These are phyloP conservation scores for Chelon labrosus DNA, from an alignment of 2,797 vertebrate genomes.

Conservation along the genomic window DNA sequence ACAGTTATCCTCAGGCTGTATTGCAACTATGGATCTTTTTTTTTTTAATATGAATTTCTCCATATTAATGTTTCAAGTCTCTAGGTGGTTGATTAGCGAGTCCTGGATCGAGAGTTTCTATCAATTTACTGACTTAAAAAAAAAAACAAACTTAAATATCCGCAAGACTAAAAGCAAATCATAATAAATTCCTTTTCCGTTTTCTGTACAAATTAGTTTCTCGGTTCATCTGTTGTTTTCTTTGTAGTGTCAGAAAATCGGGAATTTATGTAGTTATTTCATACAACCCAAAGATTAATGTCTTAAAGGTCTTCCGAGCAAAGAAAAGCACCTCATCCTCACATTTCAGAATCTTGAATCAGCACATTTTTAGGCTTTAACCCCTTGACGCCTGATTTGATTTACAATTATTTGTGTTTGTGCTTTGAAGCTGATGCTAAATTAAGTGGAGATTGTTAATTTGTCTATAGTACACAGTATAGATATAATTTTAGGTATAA, in stretches of 20 bases:
- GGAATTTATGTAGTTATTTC: too few relatives aligned
- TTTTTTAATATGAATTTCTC: slow-evolving; percentile 17
- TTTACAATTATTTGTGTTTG: too few relatives aligned
- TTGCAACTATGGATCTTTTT: slow-evolving; percentile 16
- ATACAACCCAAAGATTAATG: too few relatives aligned
- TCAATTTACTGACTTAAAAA: background rate
- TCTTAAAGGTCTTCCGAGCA: too few relatives aligned
- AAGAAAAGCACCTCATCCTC: background rate
- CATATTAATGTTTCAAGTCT: slow-evolving; percentile 31
- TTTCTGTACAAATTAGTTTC: background rate
- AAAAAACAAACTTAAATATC: background rate
- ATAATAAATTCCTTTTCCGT: background rate
- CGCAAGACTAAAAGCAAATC: background rate
- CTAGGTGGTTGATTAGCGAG: slow-evolving; percentile 27
- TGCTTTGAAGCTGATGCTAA: too few relatives aligned
- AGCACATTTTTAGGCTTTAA: background rate
- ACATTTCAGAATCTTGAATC: background rate
- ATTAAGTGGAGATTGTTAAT: too few relatives aligned
- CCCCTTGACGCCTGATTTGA: too few relatives aligned
- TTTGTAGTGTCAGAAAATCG: too few relatives aligned
- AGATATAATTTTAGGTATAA: too few relatives aligned
- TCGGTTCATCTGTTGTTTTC: too few relatives aligned
- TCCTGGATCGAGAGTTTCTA: background rate
- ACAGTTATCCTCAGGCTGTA: slow-evolving; percentile 19
- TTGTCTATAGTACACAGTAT: too few relatives aligned